Conservation (phyloP, 2,888 invertebrate genomes). For the Campaea margaritaria region DNA sequence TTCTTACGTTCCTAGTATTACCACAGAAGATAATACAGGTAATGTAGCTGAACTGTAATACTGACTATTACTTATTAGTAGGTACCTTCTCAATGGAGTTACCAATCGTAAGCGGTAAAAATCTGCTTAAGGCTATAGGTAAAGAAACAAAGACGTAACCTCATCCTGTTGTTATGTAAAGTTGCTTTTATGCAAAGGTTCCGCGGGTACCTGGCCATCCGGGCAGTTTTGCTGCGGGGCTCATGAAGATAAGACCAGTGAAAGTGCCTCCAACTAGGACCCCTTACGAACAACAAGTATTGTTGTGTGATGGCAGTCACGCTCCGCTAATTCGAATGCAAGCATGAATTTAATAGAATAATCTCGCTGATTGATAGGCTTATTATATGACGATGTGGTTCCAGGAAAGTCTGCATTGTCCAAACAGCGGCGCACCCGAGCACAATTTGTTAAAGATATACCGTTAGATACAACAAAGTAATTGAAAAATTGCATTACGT, state of each 20-base stretch:
- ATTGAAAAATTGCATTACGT: conserved; percentile 75
- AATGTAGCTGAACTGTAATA: conserved; percentile 3
- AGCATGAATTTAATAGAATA: conserved; percentile 70
- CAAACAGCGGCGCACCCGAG: conserved; percentile 59
- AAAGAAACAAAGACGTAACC: conserved; percentile 43
- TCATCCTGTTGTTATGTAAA: conserved; percentile 35
- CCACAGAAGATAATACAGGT: conserved; percentile 7
- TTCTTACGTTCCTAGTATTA: conserved; percentile 20
- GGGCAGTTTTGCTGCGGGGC: conserved; percentile 41
- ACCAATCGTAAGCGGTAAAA: conserved; percentile 34
- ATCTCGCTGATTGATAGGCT: conserved; percentile 77
- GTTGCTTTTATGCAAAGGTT: conserved; percentile 37
- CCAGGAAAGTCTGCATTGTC: conserved; percentile 69
- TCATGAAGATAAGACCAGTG: conserved; percentile 63
- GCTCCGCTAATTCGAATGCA: conserved; percentile 73
- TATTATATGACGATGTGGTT: conserved; percentile 76
- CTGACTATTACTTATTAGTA: conserved; percentile 4
- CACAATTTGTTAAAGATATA: conserved; percentile 68
- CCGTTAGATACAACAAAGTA: conserved; percentile 60
- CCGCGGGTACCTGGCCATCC: conserved; percentile 46
- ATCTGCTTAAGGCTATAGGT: conserved; percentile 44
- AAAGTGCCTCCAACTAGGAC: conserved; percentile 61
- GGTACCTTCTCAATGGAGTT: conserved; percentile 14
- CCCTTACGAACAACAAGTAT: conserved; percentile 52
- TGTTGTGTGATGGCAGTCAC: conserved; percentile 69